A percentile compares a stretch with the other conserved stretches of the same genome.
Conservation (phyloP, 2,888 invertebrate genomes). For the Hydriomena furcata region DNA sequence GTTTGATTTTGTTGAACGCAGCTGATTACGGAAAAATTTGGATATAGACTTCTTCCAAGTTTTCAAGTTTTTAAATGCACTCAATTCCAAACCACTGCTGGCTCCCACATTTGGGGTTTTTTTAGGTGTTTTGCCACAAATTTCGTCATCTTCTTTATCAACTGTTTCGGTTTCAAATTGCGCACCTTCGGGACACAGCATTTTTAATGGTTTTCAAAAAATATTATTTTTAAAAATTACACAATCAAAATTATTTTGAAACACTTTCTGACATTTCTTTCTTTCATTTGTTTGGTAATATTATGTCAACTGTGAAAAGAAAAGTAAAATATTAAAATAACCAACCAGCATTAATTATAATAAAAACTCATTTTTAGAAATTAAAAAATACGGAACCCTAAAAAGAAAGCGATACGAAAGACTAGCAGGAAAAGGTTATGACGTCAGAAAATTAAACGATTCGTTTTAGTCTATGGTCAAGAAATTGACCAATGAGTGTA, state of each 20-base stretch:
- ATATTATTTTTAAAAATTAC: slow-evolving; percentile 53
- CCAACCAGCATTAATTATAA: slow-evolving; percentile 2
- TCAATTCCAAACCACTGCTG: slow-evolving; percentile 57
- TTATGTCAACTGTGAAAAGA: slow-evolving; percentile 8
- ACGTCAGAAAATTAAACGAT: too few relatives aligned
- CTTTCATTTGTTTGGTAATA: slow-evolving; percentile 31
- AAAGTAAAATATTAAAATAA: background rate
- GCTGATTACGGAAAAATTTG: slow-evolving; percentile 72
- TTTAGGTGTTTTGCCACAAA: slow-evolving; percentile 47
- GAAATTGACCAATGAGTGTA: too few relatives aligned
- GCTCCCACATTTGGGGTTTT: slow-evolving; percentile 57
- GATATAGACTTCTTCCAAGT: slow-evolving; percentile 77
- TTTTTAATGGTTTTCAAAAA: slow-evolving; percentile 52
- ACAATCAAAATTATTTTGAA: slow-evolving; percentile 36
- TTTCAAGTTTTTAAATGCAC: slow-evolving; percentile 66
- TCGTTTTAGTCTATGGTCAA: too few relatives aligned
- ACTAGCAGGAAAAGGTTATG: too few relatives aligned
- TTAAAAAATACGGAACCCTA: too few relatives aligned
- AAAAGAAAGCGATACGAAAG: too few relatives aligned
- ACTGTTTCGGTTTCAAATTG: slow-evolving; percentile 54
- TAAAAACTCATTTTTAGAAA: too few relatives aligned
- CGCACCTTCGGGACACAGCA: slow-evolving; percentile 71
- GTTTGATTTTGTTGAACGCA: slow-evolving; percentile 72
- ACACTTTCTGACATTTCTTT: slow-evolving; percentile 27
- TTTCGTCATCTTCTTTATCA: slow-evolving; percentile 56